Conservation (phyloP, 2,888 invertebrate genomes). For the Philaethria dido region DNA sequence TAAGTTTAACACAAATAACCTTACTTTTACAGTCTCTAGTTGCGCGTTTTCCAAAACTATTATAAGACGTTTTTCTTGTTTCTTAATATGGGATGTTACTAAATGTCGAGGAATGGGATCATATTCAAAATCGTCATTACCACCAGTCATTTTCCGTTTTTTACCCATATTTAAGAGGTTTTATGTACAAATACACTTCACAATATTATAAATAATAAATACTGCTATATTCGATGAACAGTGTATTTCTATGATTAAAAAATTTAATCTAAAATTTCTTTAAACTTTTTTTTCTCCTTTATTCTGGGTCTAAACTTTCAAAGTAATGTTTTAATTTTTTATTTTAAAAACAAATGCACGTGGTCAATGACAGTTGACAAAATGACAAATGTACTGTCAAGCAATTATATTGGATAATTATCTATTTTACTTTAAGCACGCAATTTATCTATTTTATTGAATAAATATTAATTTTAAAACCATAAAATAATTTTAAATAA, state of each 20-base stretch:
- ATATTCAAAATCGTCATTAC: conserved; percentile 89
- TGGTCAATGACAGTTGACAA: neutral
- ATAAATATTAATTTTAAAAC: no score
- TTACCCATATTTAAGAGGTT: conserved; percentile 64
- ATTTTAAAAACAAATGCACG: conserved; percentile 6
- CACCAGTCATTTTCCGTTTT: conserved; percentile 73
- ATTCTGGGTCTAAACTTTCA: no score
- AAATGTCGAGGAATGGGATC: conserved; percentile 91
- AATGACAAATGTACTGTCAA: no score
- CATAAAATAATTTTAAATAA: no score
- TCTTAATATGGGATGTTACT: conserved; percentile 89
- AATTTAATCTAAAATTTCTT: neutral
- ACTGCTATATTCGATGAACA: neutral
- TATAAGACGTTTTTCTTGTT: conserved; percentile 95
- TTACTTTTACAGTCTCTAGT: conserved; percentile 97
- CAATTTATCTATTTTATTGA: no score
- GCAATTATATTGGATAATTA: no score
- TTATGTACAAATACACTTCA: neutral
- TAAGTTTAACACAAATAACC: conserved; percentile 26
- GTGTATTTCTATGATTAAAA: neutral
- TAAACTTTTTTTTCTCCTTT: neutral
- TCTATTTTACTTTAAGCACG: no score
- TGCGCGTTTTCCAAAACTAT: conserved; percentile 97
- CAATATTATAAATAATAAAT: neutral
- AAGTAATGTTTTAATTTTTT: neutral